A percentile compares a stretch with the other conserved stretches of the same genome.
Conservation (phyloP, 1,140 invertebrate genomes). For the Rhagoletis zephyria region DNA sequence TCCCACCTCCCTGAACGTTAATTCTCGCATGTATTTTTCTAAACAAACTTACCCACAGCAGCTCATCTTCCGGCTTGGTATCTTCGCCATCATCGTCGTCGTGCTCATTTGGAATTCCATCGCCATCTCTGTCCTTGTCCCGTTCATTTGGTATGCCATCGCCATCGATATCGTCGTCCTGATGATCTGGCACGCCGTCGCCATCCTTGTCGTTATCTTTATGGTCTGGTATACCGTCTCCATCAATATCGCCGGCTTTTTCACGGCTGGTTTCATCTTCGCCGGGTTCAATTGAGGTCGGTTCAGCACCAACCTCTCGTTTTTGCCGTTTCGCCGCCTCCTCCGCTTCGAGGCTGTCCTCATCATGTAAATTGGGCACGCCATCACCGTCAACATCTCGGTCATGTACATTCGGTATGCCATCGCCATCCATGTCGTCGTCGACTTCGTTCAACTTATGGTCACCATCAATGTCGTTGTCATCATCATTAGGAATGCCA, state of each 20-base stretch:
- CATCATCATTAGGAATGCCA: slow-evolving; percentile 69
- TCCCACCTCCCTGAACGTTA: not conserved
- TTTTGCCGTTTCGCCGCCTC: slow-evolving; percentile 65
- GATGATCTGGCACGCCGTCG: slow-evolving; percentile 58
- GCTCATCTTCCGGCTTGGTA: slow-evolving; percentile 77
- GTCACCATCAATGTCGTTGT: slow-evolving; percentile 69
- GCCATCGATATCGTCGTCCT: slow-evolving; percentile 57
- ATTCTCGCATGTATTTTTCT: slow-evolving; percentile 3
- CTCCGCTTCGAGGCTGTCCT: slow-evolving; percentile 64
- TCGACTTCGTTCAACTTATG: slow-evolving; percentile 68
- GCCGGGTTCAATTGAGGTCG: slow-evolving; percentile 61
- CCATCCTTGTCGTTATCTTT: slow-evolving; percentile 66
- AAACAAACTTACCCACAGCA: slow-evolving; percentile 74
- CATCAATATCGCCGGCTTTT: slow-evolving; percentile 63
- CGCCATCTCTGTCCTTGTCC: slow-evolving; percentile 60
- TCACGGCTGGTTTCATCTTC: slow-evolving; percentile 72
- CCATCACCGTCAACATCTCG: slow-evolving; percentile 73
- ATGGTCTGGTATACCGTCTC: slow-evolving; percentile 59
- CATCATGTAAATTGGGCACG: slow-evolving; percentile 66
- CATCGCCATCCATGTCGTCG: slow-evolving; percentile 69
- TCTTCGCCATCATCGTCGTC: slow-evolving; percentile 64
- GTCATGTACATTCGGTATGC: slow-evolving; percentile 66
- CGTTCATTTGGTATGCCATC: slow-evolving; percentile 57
- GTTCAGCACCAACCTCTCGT: slow-evolving; percentile 72
- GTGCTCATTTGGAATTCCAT: slow-evolving; percentile 66